phyloP scores from a whole-genome alignment of 2,888 invertebrate genomes.

The Azorinus chamasolen region DNA sequence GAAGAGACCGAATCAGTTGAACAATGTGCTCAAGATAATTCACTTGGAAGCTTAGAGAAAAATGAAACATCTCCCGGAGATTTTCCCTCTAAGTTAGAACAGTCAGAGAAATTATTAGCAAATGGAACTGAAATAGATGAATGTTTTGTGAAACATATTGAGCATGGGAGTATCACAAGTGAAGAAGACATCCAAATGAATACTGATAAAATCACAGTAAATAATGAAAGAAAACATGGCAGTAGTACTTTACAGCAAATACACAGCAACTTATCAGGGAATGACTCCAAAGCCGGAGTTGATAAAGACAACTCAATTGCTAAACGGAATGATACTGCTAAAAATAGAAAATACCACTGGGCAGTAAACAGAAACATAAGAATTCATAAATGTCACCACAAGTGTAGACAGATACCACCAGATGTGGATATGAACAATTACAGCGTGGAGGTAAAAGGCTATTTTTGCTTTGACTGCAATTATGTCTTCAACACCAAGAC shows the following conservation, averaged over 20 bases:
- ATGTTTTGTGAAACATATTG: too few relatives aligned
- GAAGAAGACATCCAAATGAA: too few relatives aligned
- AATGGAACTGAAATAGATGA: too few relatives aligned
- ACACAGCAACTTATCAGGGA: background rate
- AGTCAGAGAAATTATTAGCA: too few relatives aligned
- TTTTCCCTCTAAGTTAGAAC: too few relatives aligned
- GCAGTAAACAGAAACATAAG: constrained; percentile 39
- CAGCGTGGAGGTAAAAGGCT: constrained; percentile 27
- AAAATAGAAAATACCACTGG: constrained; percentile 16
- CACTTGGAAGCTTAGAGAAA: too few relatives aligned
- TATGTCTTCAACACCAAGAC: constrained; percentile 32
- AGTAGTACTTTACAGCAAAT: background rate
- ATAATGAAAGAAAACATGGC: too few relatives aligned
- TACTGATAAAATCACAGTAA: too few relatives aligned
- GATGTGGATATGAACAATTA: constrained; percentile 32
- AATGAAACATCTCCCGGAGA: too few relatives aligned
- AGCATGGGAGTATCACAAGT: too few relatives aligned
- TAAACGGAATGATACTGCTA: background rate
- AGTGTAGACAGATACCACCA: constrained; percentile 21
- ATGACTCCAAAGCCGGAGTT: background rate
- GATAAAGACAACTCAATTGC: background rate
- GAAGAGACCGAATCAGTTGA: too few relatives aligned
- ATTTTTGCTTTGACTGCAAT: constrained; percentile 39
- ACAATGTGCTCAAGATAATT: too few relatives aligned
- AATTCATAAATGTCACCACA: constrained; percentile 45